Percentiles rank a stretch among this genome's conserved stretches.
Evolutionary conservation across 2,888 invertebrate genomes (phyloP).

Genomic region (Thymelicus lineola): DNA sequence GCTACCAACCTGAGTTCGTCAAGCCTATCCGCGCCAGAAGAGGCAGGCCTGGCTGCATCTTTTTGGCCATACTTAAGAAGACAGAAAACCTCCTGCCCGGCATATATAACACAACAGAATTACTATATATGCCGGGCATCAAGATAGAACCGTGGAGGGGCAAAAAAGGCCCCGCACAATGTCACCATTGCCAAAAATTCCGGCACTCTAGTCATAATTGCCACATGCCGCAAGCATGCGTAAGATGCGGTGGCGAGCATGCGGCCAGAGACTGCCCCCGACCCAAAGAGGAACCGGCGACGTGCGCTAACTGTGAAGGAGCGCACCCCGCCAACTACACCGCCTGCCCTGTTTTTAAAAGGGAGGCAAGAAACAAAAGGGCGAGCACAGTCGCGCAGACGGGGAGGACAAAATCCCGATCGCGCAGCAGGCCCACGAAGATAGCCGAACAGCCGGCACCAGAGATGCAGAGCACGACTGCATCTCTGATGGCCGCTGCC

Average conservation of each 20-base stretch:
- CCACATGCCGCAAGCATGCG: conserved; percentile 38
- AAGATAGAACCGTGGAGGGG: conserved; percentile 42
- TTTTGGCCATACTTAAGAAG: conserved; percentile 36
- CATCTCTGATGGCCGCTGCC: no score
- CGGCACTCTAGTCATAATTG: conserved; percentile 44
- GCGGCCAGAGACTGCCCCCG: no score
- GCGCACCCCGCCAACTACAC: conserved; percentile 33
- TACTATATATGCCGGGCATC: conserved; percentile 45
- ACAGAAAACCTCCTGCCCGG: conserved; percentile 33
- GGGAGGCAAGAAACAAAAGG: conserved; percentile 11
- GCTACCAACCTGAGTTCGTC: background rate
- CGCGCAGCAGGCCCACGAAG: no score
- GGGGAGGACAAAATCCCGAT: no score
- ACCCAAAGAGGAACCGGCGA: no score
- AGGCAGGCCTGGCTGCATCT: conserved; percentile 33
- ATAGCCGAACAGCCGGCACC: no score
- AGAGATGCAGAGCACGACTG: no score
- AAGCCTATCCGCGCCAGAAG: conserved; percentile 28
- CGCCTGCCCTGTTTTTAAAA: conserved; percentile 35
- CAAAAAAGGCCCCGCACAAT: conserved; percentile 30
- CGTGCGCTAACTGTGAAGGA: no score
- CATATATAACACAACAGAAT: conserved; percentile 39
- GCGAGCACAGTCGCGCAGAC: no score
- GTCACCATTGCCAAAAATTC: conserved; percentile 45
- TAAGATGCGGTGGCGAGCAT: conserved; percentile 14